phyloP scores from a whole-genome alignment of 2,888 invertebrate species.

The Bruchidius siliquastri region DNA sequence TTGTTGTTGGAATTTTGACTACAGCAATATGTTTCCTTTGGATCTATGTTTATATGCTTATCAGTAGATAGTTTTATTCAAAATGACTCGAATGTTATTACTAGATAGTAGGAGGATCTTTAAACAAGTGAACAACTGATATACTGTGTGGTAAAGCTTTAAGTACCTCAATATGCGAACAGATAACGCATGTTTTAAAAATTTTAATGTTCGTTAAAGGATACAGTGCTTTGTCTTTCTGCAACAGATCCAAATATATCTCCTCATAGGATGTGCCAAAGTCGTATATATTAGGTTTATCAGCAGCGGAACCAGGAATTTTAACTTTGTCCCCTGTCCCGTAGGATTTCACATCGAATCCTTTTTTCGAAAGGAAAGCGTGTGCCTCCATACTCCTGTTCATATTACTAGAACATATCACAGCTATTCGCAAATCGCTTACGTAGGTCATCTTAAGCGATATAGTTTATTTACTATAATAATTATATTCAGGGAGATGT shows the following conservation, averaged over 20 bases:
- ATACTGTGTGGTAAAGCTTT: no score
- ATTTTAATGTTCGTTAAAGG: slow-evolving; percentile 14
- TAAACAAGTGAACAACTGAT: no score
- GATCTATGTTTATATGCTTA: no score
- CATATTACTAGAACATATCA: slow-evolving; percentile 99
- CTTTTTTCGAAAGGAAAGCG: slow-evolving; percentile 93
- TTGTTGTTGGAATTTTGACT: no score
- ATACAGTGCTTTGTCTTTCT: slow-evolving; percentile 86
- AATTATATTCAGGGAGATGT: neutral
- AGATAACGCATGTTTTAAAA: no score
- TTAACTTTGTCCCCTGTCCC: slow-evolving; percentile 95
- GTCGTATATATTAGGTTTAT: slow-evolving; percentile 94
- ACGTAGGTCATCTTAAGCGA: slow-evolving; percentile 25
- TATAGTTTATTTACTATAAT: slow-evolving; percentile 7
- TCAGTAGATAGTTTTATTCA: no score
- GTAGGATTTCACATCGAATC: slow-evolving; percentile 91
- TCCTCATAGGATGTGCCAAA: slow-evolving; percentile 94
- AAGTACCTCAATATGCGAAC: no score
- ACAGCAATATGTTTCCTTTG: no score
- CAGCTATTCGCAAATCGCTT: slow-evolving; percentile 73
- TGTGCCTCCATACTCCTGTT: slow-evolving; percentile 99
- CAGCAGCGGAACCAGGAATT: slow-evolving; percentile 89
- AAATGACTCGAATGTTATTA: no score
- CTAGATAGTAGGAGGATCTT: no score
- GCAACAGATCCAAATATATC: slow-evolving; percentile 87